phyloP scores from a whole-genome alignment of 2,113 vertebrate genomes.

The Anhinga rufa region DNA sequence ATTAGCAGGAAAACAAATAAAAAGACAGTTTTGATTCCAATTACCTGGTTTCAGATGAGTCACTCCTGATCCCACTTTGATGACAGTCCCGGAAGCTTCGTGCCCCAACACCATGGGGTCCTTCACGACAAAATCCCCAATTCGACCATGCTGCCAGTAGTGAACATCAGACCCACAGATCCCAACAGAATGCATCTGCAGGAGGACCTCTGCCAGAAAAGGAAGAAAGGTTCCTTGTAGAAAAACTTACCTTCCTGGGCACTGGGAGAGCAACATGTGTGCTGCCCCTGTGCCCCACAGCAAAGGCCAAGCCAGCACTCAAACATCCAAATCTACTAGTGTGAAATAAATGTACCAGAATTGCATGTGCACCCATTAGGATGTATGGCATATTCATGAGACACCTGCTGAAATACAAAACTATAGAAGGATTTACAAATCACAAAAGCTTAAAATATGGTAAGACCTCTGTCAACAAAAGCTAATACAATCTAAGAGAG shows the following conservation, averaged over 20 bases:
- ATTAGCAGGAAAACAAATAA: neutral
- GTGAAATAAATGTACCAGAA: neutral
- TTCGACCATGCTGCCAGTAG: slow-evolving; percentile 90
- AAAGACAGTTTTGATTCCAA: neutral
- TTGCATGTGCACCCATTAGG: rapidly evolving
- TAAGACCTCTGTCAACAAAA: neutral
- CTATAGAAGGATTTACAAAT: neutral
- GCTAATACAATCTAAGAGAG: neutral
- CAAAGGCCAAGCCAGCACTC: neutral
- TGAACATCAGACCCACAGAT: slow-evolving; percentile 97
- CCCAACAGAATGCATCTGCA: slow-evolving; percentile 95
- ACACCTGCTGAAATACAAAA: neutral
- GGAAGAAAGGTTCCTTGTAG: neutral
- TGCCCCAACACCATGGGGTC: slow-evolving; percentile 93
- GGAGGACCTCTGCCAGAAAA: slow-evolving; percentile 81
- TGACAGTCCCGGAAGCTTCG: slow-evolving; percentile 86
- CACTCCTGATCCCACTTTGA: slow-evolving; percentile 85
- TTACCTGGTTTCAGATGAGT: slow-evolving; percentile 78
- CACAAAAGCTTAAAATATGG: neutral
- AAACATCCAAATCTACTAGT: neutral
- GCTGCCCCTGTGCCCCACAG: neutral
- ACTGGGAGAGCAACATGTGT: rapidly evolving
- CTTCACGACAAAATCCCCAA: slow-evolving; percentile 85
- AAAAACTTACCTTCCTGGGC: neutral
- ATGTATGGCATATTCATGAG: neutral